Conservation (phyloP, 2,888 invertebrate genomes). For the Caenorhabditis japonica region DNA sequence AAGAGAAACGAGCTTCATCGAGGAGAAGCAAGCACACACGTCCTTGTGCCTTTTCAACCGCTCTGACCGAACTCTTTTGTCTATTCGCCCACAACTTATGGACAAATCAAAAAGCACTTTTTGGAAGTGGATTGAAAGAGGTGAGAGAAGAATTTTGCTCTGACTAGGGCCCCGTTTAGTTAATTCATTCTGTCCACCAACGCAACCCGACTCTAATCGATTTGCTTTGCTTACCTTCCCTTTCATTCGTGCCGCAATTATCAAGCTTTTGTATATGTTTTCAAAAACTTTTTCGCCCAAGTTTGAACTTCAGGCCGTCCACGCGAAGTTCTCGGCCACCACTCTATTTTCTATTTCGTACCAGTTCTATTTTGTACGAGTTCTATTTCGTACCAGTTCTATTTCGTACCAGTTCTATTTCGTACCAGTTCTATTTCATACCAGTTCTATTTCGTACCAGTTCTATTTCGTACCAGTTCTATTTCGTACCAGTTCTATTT, state of each 20-base stretch:
- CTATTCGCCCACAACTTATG: conserved; percentile 35
- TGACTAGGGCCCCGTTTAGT: conserved; percentile 5
- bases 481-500: too few species aligned
- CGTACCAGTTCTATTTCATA: too few species aligned
- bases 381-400: too few species aligned
- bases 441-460: too few species aligned
- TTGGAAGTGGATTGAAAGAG: conserved; percentile 44
- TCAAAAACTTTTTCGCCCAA: neutral
- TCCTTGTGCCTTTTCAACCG: conserved; percentile 11
- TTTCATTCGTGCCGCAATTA: neutral
- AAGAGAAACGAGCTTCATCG: conserved; percentile 9
- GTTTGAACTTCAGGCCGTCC: too few species aligned
- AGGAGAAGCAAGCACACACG: conserved; percentile 1
- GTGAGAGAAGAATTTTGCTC: conserved; percentile 16
- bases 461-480: too few species aligned
- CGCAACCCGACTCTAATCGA: neutral
- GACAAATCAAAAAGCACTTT: conserved; percentile 47
- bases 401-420: too few species aligned
- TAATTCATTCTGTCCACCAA: conserved; percentile 24
- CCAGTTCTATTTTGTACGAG: too few species aligned
- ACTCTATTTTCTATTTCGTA: too few species aligned
- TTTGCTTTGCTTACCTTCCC: neutral
- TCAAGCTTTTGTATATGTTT: neutral
- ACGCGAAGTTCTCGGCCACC: too few species aligned
- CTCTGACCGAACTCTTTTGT: neutral